These are phyloP conservation scores for Tachysurus vachellii DNA, from an alignment of 2,113 vertebrate genomes.

Conservation along the genomic window DNA sequence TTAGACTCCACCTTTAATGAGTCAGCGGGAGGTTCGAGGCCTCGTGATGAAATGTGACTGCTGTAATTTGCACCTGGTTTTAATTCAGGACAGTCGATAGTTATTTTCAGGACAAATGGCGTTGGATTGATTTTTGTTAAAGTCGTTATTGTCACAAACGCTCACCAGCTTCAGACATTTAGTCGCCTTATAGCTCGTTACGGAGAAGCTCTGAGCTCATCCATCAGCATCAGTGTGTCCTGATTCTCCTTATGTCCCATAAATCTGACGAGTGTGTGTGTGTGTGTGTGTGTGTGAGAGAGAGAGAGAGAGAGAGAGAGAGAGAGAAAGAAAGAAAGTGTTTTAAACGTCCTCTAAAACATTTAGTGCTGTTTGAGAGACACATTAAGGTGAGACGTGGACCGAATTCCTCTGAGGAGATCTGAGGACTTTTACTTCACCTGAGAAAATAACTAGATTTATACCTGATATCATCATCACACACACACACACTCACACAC, in stretches of 20 bases:
- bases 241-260: neutral
- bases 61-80: neutral
- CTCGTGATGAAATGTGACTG: neutral
- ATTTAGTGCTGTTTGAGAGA: constrained; percentile 25
- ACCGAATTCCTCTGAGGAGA: neutral
- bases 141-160: neutral
- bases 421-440: neutral
- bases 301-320: too few relatives aligned
- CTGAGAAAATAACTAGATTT: neutral
- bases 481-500: too few relatives aligned
- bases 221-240: constrained; percentile 19
- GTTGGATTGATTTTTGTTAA: neutral
- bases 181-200: neutral
- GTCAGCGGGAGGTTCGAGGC: neutral
- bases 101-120: constrained; percentile 26
- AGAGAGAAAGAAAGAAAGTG: neutral
- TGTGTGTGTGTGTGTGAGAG: neutral
- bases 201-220: neutral
- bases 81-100: constrained; percentile 2
- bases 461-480: neutral
- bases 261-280: neutral
- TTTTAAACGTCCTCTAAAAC: constrained; percentile 31
- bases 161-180: neutral
- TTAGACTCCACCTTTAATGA: neutral
- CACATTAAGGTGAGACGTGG: constrained; percentile 20